Conservation (phyloP, 2,113 vertebrate genomes). For the Ranitomeya variabilis region DNA sequence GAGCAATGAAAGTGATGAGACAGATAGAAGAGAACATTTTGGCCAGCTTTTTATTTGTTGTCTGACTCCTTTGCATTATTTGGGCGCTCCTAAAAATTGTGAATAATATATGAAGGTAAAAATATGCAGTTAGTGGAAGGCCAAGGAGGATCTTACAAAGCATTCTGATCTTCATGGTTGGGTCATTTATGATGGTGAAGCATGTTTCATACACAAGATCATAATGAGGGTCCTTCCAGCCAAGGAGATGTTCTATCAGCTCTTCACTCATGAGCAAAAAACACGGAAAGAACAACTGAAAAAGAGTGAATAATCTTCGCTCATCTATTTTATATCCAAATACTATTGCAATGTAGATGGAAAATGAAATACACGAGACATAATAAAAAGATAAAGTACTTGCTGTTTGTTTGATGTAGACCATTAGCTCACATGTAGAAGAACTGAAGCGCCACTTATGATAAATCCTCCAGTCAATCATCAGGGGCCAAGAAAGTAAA, state of each 20-base stretch:
- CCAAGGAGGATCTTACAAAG: not conserved
- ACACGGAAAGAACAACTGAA: slow-evolving; percentile 42
- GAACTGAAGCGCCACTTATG: slow-evolving; percentile 57
- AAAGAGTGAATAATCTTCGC: not conserved
- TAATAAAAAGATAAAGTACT: slow-evolving; percentile 57
- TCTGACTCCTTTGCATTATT: slow-evolving; percentile 56
- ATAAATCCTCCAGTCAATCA: slow-evolving; percentile 58
- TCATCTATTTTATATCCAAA: slow-evolving; percentile 47
- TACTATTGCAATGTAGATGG: slow-evolving; percentile 63
- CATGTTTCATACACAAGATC: slow-evolving; percentile 54
- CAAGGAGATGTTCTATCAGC: slow-evolving; percentile 46
- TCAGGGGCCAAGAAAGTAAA: slow-evolving; percentile 54
- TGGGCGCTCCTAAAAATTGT: slow-evolving; percentile 53
- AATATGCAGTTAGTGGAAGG: slow-evolving; percentile 50
- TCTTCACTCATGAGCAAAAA: slow-evolving; percentile 50
- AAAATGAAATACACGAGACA: slow-evolving; percentile 53
- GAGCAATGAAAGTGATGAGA: slow-evolving; percentile 52
- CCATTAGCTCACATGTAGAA: slow-evolving; percentile 50
- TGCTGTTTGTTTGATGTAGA: slow-evolving; percentile 54
- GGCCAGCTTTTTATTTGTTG: not conserved
- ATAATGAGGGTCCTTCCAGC: slow-evolving; percentile 19
- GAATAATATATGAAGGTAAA: slow-evolving; percentile 44
- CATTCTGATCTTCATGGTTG: slow-evolving; percentile 28
- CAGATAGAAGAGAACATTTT: slow-evolving; percentile 56
- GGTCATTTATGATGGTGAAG: slow-evolving; percentile 44